Evolutionary conservation across 2,888 invertebrate species (phyloP).

Genomic region (Pachydiplax longipennis): DNA sequence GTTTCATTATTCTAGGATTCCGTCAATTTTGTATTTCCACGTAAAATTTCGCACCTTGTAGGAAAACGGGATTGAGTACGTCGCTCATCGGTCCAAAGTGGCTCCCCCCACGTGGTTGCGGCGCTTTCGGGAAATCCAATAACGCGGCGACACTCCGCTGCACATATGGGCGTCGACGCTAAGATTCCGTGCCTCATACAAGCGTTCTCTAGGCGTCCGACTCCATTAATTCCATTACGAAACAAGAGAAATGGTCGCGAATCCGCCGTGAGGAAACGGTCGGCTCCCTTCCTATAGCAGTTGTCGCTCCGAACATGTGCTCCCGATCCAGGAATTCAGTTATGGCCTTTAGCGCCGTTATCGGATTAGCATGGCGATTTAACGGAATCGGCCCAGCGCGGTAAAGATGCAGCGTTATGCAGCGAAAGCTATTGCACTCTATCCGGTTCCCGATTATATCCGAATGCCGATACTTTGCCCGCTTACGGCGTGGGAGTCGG

Average conservation of each 20-base stretch:
- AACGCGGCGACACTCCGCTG: neutral
- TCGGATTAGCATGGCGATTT: neutral
- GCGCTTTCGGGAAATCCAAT: neutral
- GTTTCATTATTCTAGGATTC: no score
- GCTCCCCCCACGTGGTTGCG: no score
- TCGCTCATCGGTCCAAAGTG: no score
- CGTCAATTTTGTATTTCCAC: no score
- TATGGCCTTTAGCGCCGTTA: neutral
- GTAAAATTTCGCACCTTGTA: no score
- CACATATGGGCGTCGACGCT: neutral
- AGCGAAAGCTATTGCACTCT: neutral
- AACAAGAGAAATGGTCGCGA: neutral
- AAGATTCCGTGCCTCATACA: neutral
- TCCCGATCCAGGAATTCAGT: neutral
- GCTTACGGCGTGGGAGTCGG: no score
- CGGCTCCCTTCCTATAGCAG: neutral
- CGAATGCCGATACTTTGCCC: no score
- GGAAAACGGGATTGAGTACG: no score
- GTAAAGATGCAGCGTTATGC: neutral
- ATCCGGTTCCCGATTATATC: no score
- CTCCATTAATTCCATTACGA: neutral
- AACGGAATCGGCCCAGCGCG: neutral
- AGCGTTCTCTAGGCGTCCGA: neutral
- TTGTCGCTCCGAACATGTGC: neutral
- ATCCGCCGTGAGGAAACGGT: neutral